phyloP scores from a whole-genome alignment of 2,113 vertebrate genomes.

The Rhinichthys klamathensis region DNA sequence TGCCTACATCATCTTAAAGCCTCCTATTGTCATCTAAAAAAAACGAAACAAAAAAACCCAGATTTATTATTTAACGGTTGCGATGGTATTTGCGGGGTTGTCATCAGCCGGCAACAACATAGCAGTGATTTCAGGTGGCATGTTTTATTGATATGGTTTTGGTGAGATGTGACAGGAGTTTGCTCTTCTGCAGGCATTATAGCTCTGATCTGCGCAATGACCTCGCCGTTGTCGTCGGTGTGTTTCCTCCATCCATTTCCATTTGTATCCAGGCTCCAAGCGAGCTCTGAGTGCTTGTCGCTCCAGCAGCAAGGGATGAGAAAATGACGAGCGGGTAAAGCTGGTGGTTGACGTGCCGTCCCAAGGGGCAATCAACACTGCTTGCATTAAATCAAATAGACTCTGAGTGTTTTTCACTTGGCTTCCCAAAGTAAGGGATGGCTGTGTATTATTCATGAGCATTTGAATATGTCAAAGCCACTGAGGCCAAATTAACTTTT shows the following conservation, averaged over 20 bases:
- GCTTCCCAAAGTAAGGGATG: constrained; percentile 80
- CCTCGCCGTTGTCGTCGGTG: constrained; percentile 32
- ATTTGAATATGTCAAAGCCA: constrained; percentile 82
- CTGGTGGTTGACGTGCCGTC: constrained; percentile 64
- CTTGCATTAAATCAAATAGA: constrained; percentile 69
- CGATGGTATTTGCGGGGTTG: constrained; percentile 57
- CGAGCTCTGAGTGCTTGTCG: constrained; percentile 43
- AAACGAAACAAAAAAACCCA: neutral
- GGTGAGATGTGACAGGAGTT: constrained; percentile 52
- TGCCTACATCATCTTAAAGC: neutral
- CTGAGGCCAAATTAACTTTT: constrained; percentile 65
- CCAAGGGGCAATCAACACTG: constrained; percentile 61
- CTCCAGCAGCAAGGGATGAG: constrained; percentile 52
- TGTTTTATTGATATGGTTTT: constrained; percentile 59
- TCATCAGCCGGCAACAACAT: constrained; percentile 52
- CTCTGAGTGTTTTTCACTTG: constrained; percentile 84
- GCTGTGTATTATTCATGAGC: constrained; percentile 80
- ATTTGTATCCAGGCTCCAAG: neutral
- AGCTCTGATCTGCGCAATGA: constrained; percentile 20
- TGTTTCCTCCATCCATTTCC: constrained; percentile 38
- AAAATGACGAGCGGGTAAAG: constrained; percentile 57
- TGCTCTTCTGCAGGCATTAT: constrained; percentile 26
- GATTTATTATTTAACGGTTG: constrained; percentile 61
- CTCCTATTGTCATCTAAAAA: constrained; percentile 30
- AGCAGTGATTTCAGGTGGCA: constrained; percentile 51